Base-by-base conservation (phyloP, 37 sponge, comb jelly and placozoan species). In the Crambe crambe region DNA sequence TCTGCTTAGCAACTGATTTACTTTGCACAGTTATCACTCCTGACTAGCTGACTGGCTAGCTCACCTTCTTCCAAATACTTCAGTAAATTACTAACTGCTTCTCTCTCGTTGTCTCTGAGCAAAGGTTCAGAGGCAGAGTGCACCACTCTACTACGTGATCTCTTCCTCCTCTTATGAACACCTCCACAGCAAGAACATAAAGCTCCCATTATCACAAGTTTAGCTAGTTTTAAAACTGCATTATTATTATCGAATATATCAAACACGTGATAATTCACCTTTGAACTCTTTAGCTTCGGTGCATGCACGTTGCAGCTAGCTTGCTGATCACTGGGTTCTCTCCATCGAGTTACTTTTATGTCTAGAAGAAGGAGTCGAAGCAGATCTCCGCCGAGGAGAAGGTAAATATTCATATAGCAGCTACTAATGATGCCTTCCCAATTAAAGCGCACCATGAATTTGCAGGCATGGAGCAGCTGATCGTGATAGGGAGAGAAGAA, bases 71-170 rank as follows among this genome's bases (percentile, higher is more conserved):
- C 85, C 21, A 89, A 69, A 70, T 83, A 89, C 26, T 40, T 36
- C 38, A 93, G 77, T 31, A 93, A 42, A n/a, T 59, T 80, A 42
- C 51, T 82, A 44, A 93, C 79, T 5, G 93, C 93, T 44, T 89
- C 87, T 65, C 87, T 73, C 42, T 93, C 93, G 20, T 56, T 72
- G 20, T 87, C 87, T 30, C 73, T 42, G 60, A 93, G 90, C 38
- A 93, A 70, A 3, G 93, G 93, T 37, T 93, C 90, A 27, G 72
- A 56, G 36, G 56, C 54, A 12, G 78, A 78, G 21, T 47, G 51
- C 22, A 67, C 79, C 31, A 78, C 41, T 38, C 78, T 74, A 37
- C 75, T 57, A 39, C 42, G 39, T 9, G 35, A 25, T 25, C 39
- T 10, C 34, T 58, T 21, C 34, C 62, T 58, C 17, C 17, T 60